Conservation (phyloP, 2,797 vertebrate genomes). For the Xenops minutus region DNA sequence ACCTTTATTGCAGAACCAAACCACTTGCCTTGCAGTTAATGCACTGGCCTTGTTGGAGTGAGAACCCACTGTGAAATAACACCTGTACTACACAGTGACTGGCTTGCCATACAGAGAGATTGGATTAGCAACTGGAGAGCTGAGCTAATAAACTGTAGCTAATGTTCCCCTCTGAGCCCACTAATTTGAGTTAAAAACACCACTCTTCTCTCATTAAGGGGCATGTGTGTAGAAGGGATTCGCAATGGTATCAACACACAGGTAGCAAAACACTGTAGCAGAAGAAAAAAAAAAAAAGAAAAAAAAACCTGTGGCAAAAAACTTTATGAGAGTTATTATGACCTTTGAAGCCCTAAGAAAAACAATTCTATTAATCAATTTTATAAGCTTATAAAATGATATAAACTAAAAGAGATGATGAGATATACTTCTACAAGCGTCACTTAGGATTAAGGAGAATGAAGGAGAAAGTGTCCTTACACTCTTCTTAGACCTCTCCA, state of each 20-base stretch:
- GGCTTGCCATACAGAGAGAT: neutral
- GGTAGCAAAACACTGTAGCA: neutral
- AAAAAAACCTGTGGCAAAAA: neutral
- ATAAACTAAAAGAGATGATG: neutral
- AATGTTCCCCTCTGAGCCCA: neutral
- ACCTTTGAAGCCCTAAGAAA: neutral
- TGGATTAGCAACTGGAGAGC: neutral
- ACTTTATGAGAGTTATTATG: neutral
- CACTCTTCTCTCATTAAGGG: neutral
- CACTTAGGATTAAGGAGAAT: neutral
- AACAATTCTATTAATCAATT: neutral
- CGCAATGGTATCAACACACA: neutral
- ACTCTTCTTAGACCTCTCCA: neutral
- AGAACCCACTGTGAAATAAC: neutral
- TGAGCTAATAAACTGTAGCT: slow-evolving; percentile 7
- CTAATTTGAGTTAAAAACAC: slow-evolving; percentile 13
- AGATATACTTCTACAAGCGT: neutral
- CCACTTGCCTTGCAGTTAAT: neutral
- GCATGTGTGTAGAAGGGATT: neutral
- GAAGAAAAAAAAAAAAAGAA: neutral
- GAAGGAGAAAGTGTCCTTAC: neutral
- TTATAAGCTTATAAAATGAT: neutral
- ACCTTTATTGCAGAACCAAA: neutral
- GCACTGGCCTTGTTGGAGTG: neutral
- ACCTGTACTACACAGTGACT: neutral